Base-by-base conservation (phyloP, 2,797 vertebrate genomes). In the Apogon talboti region DNA sequence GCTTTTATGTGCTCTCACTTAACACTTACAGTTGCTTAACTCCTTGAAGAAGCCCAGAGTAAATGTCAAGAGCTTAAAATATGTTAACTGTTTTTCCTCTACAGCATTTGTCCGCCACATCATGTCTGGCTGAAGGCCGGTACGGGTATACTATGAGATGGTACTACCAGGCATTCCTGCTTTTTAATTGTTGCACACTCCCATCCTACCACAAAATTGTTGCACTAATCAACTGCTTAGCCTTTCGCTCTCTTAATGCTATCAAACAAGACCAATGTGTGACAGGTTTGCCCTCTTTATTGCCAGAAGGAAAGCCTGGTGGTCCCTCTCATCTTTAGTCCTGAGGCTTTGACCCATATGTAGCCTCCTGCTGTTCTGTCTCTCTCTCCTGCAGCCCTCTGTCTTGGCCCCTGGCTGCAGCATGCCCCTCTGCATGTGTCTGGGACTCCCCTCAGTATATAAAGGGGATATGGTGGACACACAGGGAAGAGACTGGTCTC, bases 71-170 rank as follows among this genome's bases (percentile, higher is more conserved):
- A 45, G 49, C 70, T 91, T 71, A 91, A 71, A 9, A 42, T 81
- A 56, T 92, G 66, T 88, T 79, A 86, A 83, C 78, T 92, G 90
- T 93, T 95, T 90, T 97, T 95, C 94, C 92, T 96, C 94, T 75
- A 91, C 96, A 97, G 96, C 92, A 42, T 96, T 98, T 93, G 95
- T 97, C 88, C 95, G 94, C 89, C 95, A 96, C 94, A 96, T 97
- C 96, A 93, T 97, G 94, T 95, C 95, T 90, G 95, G 94, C 94
- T 97, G 95, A 97, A 91, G 81, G 89, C 87, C 40, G 82, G 91
- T 92, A 90, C 84, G 87, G 87, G 90, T 94, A 91, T 92, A 89
- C 85, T 67, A 71, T 79, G 66, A 87, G 78, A 83, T 51, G 47
- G 71, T 63, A 87, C 79, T 72, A 66, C 84, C 85, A 91, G 88